phyloP scores from a whole-genome alignment of 2,797 vertebrate genomes.

The Valencia hispanica region DNA sequence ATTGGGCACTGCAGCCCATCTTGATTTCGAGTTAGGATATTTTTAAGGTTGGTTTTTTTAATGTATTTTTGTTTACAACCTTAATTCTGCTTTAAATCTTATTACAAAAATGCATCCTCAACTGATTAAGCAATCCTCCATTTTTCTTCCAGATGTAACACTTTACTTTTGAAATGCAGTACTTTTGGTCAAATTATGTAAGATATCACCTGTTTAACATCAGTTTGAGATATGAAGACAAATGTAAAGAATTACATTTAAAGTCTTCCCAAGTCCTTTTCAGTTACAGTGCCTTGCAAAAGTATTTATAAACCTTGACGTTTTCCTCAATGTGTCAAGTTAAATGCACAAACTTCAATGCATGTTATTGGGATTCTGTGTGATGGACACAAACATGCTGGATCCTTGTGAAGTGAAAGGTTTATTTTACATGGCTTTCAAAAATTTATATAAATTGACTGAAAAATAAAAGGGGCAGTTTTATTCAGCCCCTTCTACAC shows the following conservation, averaged over 20 bases:
- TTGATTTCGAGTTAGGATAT: slow-evolving; percentile 8
- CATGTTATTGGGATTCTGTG: neutral
- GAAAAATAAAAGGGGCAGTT: neutral
- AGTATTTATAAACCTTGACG: neutral
- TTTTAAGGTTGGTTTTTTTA: neutral
- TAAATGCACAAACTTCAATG: neutral
- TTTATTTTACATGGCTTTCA: neutral
- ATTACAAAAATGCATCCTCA: neutral
- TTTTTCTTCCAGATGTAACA: neutral
- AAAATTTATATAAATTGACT: neutral
- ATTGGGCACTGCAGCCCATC: neutral
- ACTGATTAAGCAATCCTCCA: neutral
- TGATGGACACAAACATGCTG: neutral
- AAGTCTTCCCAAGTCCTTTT: neutral
- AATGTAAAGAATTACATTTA: neutral
- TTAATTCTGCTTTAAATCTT: no score
- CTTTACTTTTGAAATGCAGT: neutral
- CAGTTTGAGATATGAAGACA: neutral
- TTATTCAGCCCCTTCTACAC: neutral
- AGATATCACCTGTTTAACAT: neutral
- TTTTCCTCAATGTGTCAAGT: neutral
- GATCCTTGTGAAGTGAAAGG: neutral
- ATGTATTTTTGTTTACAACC: neutral
- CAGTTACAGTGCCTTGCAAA: neutral
- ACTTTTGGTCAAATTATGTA: neutral